Percentiles rank a stretch among this genome's conserved stretches.
Evolutionary conservation across 2,113 vertebrate species (phyloP).

Genomic region (Tragelaphus strepsiceros): DNA sequence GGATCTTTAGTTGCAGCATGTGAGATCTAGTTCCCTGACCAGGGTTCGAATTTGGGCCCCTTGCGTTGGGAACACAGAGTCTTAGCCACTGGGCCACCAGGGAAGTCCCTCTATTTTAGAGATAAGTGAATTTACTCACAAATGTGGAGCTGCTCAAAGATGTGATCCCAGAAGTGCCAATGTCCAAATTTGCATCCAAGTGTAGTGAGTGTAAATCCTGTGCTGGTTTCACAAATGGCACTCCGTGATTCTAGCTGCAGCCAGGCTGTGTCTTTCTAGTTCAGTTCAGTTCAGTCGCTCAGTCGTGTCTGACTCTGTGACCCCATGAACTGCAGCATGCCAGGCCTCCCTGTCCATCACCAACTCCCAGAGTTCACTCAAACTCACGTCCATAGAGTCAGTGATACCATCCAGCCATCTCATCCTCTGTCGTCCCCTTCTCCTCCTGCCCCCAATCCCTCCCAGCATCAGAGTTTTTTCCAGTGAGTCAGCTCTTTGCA

Average conservation of each 20-base stretch:
- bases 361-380: too few relatives aligned
- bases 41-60: not conserved
- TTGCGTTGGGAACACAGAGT: not conserved
- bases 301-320: too few relatives aligned
- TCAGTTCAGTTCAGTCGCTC: too few relatives aligned
- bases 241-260: not conserved
- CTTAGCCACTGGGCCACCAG: not conserved
- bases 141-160: not conserved
- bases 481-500: too few relatives aligned
- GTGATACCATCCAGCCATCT: too few relatives aligned
- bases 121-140: not conserved
- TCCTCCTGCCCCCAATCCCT: too few relatives aligned
- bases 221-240: not conserved
- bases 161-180: not conserved
- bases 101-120: not conserved
- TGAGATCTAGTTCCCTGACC: not conserved
- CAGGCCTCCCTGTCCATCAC: too few relatives aligned
- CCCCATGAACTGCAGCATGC: too few relatives aligned
- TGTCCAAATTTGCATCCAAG: not conserved
- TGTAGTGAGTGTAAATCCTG: not conserved
- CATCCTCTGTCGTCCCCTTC: too few relatives aligned
- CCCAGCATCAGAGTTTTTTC: too few relatives aligned
- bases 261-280: not conserved
- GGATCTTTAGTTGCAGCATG: not conserved
- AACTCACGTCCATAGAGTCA: too few relatives aligned